Percentiles rank a stretch among this genome's conserved stretches.
Evolutionary conservation across 2,113 vertebrate species (phyloP).

Genomic region (Amphiprion ocellaris): DNA sequence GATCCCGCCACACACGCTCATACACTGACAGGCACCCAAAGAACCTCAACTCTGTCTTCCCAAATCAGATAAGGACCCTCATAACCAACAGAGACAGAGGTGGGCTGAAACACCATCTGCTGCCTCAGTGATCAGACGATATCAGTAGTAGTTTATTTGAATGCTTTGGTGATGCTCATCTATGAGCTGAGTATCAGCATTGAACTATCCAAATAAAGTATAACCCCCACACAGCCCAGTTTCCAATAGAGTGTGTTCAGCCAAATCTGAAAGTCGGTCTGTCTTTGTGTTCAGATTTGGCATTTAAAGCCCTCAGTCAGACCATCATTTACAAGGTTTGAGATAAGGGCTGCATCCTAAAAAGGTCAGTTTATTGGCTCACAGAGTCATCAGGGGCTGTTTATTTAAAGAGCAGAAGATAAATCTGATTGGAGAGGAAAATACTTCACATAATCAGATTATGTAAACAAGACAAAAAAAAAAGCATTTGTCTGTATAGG

Average conservation of each 20-base stretch:
- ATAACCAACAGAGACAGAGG: conserved; percentile 9
- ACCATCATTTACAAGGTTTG: conserved; percentile 35
- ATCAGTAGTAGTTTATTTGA: conserved; percentile 12
- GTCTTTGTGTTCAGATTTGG: conserved; percentile 15
- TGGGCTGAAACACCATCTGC: conserved; percentile 21
- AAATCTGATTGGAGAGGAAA: conserved; percentile 16
- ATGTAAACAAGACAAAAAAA: neutral
- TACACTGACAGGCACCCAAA: neutral
- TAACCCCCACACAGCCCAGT: neutral
- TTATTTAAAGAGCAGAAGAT: conserved; percentile 40
- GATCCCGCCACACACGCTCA: neutral
- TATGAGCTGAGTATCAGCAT: neutral
- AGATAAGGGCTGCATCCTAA: conserved; percentile 61
- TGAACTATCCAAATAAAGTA: neutral
- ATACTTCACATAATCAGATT: conserved; percentile 1
- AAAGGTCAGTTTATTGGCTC: conserved; percentile 21
- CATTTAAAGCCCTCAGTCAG: conserved; percentile 20
- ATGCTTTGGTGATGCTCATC: conserved; percentile 2
- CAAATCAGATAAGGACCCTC: conserved; percentile 16
- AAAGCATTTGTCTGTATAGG: conserved; percentile 33
- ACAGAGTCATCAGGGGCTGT: conserved; percentile 34
- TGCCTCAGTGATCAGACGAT: conserved; percentile 34
- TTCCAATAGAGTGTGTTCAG: conserved; percentile 19
- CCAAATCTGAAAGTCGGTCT: conserved; percentile 27
- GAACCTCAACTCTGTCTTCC: conserved; percentile 30